Base-by-base conservation (phyloP, 2,888 invertebrate species). In the Bombyx huttoni region DNA sequence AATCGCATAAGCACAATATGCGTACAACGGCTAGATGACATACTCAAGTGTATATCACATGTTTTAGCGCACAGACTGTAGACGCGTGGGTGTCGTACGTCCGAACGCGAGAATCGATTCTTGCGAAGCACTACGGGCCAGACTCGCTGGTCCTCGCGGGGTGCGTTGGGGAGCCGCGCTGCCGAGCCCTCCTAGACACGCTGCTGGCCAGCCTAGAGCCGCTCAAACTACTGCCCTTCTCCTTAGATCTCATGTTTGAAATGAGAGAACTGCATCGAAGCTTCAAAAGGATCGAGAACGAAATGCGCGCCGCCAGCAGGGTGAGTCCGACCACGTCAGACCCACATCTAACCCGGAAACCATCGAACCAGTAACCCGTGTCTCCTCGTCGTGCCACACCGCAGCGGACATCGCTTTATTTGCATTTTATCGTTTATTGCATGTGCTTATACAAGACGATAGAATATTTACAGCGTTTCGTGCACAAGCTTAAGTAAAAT, bases 51-150 rank as follows among this genome's bases (percentile, higher is more conserved):
- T 5, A 24, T 58, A 48, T 34, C 9, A 34, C 50, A 49, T 47
- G 49, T 55, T 52, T 48, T 54, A 94, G 94, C 78, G 92, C 96
- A 52, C 91, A 94, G 60, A 94, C 96, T n/a, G 89, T 97, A 62
- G 96, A 96, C 67, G 96, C 96, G 40, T 97, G 97, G 96, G 91
- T 96, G 59, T 94, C 94, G 53, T 96, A 96, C 73, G 89, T 97
- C 51, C 91, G 95, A 59, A 94, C 96, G 12, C 91, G 96, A 59
- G 96, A 96, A 75, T 93, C 93, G 13, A 91, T 96, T 13, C 85
- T 96, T 51, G 91, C 92, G 47, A 94, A 94, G 68, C 95, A 96
- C 75, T 97, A 96, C 80, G 91, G 90, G 6, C 89, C 91, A 8
- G 92, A 92, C 65, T 94, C 95, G 49, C 89, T 97, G 56, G 90